Evolutionary conservation across 2,888 invertebrate genomes (phyloP), one percentile per base, ranked within the genome.

Genomic region (Tuta absoluta): DNA sequence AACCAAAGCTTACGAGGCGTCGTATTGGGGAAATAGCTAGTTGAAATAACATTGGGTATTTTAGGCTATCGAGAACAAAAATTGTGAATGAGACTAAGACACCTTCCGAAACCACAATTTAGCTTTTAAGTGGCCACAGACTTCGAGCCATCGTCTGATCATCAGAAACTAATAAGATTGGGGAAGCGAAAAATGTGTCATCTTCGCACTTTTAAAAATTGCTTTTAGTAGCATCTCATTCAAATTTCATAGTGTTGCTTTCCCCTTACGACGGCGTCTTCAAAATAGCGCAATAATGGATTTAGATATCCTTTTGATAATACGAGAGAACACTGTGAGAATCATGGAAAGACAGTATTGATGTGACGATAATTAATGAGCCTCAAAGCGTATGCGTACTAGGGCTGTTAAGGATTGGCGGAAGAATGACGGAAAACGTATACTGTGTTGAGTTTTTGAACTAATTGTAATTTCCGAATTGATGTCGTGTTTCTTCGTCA

Each of bases 321-420:
- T 77, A 75, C 76, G 72, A 75, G 72, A 75, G 68, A 71, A 63
- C 63, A 68, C 68, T 68, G 75, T 76, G 73, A 78, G 77, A 77
- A 81, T 81, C 78, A 80, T 82, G 80, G 74, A 73, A 72, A 76
- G 74, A 51, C 51, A 37, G 51, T 62, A 51, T 65, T 56, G 64
- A 60, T 28, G 70, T 71, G 72, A 71, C 71, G 68, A 64, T 68
- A 66, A 67, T 67, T 68, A 66, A 67, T 67, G 66, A 71, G 69
- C 65, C 65, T 67, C 66, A 66, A 68, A 71, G 79, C 76, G 83
- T 84, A 70, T 86, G 84, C 77, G 77, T 66, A 68, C 69, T 64
- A 45, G 63, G 28, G 59, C 64, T 67, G 61, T 66, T 23, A 53
- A 65, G 65, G 41, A 48, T 33, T 62, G 48, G 45, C 56, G 53